Base-by-base conservation (phyloP, 53 echinoderm and acorn worm genomes). In the Zoroaster sp. region DNA sequence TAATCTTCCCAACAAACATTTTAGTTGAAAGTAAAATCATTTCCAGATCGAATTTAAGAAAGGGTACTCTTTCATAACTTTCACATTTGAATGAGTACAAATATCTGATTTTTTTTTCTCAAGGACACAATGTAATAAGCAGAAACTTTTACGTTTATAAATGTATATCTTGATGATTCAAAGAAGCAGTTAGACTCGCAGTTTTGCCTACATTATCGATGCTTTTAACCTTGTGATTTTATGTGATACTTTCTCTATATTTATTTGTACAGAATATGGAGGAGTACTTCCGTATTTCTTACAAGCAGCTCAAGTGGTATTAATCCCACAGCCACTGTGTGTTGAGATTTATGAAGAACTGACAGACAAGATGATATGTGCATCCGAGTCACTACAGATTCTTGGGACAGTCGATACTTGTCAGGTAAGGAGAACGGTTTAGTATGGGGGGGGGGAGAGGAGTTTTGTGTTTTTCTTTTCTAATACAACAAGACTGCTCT, bases 271-370 rank as follows among this genome's bases (percentile, higher is more conserved):
- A 78, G 78, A 32, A n/a, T 23, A 17, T 4, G 78, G 53, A 33
- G 77, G 77, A 0, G 37, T 36, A 13, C 38, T 78, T 15, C 37
- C 78, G 0, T 78, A 78, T 18, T 52, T 18, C 21, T 18, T 78
- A 15, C 78, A 54, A 54, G 78, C 78, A 17, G 78, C 59, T 54
- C 78, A 78, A 33, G 78, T 78, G 32, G 78, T 78, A 10, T n/a
- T 78, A 9, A 15, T 78, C n/a, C 78, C 53, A 0, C 14, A 38
- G 17, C 13, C 31, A 1, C 34, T 52, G 59, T 78, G 78, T 78
- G 54, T 4, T 38, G 36, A 21, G 5, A 9, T 78, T 33, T 35
- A 52, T 11, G 23, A 23, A 40, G 54, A 37, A 35, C 35, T 37
- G 53, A 78, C 78, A 0, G 55, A 78, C 18, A 30, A 32, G 1